Evolutionary conservation across 2,888 invertebrate genomes (phyloP).

Genomic region (Drosophila longiperda): DNA sequence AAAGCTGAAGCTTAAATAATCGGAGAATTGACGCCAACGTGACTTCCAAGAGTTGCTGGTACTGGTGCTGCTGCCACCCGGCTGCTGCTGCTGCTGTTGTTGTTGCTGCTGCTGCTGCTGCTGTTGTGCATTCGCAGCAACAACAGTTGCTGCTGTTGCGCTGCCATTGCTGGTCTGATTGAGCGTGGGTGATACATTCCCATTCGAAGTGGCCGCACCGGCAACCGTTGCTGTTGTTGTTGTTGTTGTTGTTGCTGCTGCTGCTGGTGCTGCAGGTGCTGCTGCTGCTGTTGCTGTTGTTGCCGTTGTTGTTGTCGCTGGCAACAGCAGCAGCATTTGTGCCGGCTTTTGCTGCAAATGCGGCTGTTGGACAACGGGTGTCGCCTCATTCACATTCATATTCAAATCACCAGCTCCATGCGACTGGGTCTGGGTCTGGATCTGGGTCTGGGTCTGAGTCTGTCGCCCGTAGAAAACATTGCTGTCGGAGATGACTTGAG

Average conservation of each 20-base stretch:
- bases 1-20: conserved; percentile 84
- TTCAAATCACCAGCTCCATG: conserved; percentile 52
- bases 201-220: conserved; percentile 62
- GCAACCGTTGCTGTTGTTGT: conserved; percentile 32
- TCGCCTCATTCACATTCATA: conserved; percentile 39
- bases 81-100: conserved; percentile 39
- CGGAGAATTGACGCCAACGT: conserved; percentile 84
- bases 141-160: conserved; percentile 63
- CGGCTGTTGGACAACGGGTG: conserved; percentile 43
- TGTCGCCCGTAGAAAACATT: conserved; percentile 85
- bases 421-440: conserved; percentile 48
- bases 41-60: conserved; percentile 82
- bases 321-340: conserved; percentile 17
- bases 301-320: conserved; percentile 14
- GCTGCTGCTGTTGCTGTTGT: conserved; percentile 17
- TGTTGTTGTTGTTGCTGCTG: conserved; percentile 32
- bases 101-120: conserved; percentile 35
- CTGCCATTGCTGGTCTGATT: conserved; percentile 60
- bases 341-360: conserved; percentile 33
- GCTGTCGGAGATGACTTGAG: conserved; percentile 85
- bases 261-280: neutral
- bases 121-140: conserved; percentile 54
- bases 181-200: conserved; percentile 79
- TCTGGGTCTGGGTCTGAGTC: conserved; percentile 55
- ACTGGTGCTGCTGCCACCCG: conserved; percentile 34